Conservation (phyloP, 2,113 vertebrate genomes). For the Tretioscincus oriximinensis region DNA sequence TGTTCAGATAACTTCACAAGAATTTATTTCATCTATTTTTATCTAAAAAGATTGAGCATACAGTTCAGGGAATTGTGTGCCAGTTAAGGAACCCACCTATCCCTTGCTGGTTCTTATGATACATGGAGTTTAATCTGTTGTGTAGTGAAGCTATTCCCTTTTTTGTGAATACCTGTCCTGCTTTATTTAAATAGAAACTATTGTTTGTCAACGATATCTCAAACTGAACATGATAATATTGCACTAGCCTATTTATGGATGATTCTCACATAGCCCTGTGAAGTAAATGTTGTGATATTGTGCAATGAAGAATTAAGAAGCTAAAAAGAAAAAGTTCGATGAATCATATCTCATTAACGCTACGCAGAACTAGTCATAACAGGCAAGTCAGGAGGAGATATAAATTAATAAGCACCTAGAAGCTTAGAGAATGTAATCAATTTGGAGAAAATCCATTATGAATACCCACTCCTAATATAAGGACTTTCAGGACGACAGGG, state of each 20-base stretch:
- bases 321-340: not conserved
- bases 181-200: not conserved
- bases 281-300: not conserved
- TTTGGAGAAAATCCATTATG: not conserved
- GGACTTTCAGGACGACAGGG: not conserved
- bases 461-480: not conserved
- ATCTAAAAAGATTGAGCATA: too few relatives aligned
- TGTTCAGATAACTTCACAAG: too few relatives aligned
- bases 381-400: not conserved
- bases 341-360: constrained; percentile 12
- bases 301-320: constrained; percentile 1
- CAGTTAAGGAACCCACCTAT: too few relatives aligned
- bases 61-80: too few relatives aligned
- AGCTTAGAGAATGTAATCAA: not conserved
- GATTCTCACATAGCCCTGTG: not conserved
- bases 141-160: not conserved
- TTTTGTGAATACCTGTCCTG: not conserved
- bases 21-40: too few relatives aligned
- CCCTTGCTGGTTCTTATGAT: too few relatives aligned
- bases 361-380: not conserved
- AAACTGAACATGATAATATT: constrained; percentile 2
- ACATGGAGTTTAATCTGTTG: too few relatives aligned
- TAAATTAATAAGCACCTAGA: not conserved
- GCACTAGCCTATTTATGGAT: not conserved
- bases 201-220: not conserved